These are phyloP conservation scores for Scartelaos histophorus DNA, from an alignment of 2,113 vertebrate species.

Conservation along the genomic window DNA sequence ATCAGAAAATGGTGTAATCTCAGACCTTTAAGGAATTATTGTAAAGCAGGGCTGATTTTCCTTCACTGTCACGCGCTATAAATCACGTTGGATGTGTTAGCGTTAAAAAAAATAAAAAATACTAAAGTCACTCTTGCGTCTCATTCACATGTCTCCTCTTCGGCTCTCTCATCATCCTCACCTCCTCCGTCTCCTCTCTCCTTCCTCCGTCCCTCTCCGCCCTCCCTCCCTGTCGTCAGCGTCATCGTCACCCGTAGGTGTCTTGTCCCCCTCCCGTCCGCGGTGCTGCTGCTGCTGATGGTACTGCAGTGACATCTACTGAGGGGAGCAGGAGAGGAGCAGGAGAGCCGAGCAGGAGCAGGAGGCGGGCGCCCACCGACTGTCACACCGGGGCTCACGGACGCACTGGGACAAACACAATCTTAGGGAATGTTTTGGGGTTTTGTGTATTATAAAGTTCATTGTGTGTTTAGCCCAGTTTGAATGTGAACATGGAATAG, in stretches of 20 bases:
- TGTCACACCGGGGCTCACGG: neutral
- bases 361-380: neutral
- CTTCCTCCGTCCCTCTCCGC: conserved; percentile 32
- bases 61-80: neutral
- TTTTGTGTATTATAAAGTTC: neutral
- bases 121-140: conserved; percentile 13
- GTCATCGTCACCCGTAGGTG: conserved; percentile 60
- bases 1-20: no score
- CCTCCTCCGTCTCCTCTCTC: conserved; percentile 32
- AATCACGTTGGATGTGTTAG: neutral
- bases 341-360: neutral
- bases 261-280: conserved; percentile 35
- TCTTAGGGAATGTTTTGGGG: neutral
- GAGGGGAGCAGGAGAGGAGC: conserved; percentile 45
- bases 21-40: neutral
- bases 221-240: conserved; percentile 50
- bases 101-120: neutral
- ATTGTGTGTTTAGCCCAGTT: neutral
- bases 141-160: conserved; percentile 7
- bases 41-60: neutral
- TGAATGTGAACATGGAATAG: neutral
- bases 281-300: conserved; percentile 53
- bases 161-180: conserved; percentile 35
- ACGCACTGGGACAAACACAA: conserved; percentile 11
- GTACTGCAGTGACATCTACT: conserved; percentile 82